A percentile compares a stretch with the other conserved stretches of the same genome.
Conservation (phyloP, 2,888 invertebrate species). For the Brachyptera putata region DNA sequence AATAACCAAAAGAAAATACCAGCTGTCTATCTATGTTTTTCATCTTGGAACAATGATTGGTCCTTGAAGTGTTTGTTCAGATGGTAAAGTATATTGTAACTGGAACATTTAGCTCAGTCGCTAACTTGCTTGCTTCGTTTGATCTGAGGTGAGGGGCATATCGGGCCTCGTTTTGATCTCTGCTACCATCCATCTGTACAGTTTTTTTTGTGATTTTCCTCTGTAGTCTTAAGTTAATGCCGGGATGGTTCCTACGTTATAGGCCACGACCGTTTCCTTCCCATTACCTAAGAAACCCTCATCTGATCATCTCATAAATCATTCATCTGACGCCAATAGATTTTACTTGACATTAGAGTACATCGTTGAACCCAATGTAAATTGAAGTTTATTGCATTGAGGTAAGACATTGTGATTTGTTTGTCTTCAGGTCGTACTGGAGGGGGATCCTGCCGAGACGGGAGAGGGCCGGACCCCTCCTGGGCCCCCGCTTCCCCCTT, state of each 20-base stretch:
- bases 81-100: too few relatives aligned
- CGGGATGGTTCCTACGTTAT: background rate
- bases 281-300: background rate
- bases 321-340: background rate
- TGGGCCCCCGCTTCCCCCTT: conserved; percentile 26
- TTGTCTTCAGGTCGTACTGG: conserved; percentile 18
- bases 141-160: too few relatives aligned
- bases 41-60: too few relatives aligned
- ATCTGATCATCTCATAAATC: background rate
- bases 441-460: conserved; percentile 29
- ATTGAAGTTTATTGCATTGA: too few relatives aligned
- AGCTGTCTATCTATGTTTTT: too few relatives aligned
- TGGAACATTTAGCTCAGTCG: too few relatives aligned
- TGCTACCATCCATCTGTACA: background rate
- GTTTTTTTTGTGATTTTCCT: background rate
- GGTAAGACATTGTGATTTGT: too few relatives aligned
- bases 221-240: background rate
- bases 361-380: too few relatives aligned
- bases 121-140: too few relatives aligned
- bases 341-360: too few relatives aligned
- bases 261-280: background rate
- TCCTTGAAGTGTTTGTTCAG: too few relatives aligned
- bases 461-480: conserved; percentile 30
- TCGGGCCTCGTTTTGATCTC: background rate
- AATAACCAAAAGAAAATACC: too few relatives aligned